phyloP scores from a whole-genome alignment of 2,113 vertebrate genomes.

The Cryptotis parvus region DNA sequence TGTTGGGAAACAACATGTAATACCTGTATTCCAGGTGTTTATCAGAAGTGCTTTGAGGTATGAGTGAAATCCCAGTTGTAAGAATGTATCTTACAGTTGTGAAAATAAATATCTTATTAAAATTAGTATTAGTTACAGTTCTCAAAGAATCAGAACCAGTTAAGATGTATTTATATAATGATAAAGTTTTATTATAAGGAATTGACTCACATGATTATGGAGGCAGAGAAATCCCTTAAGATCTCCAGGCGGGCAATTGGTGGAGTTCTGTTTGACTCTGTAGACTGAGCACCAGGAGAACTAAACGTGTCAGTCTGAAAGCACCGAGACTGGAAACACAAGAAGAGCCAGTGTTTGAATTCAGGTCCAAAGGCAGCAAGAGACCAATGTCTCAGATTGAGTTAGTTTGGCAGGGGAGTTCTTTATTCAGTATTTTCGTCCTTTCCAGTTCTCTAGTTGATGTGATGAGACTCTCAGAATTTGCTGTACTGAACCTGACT shows the following conservation, averaged over 20 bases:
- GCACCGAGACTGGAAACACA: background rate
- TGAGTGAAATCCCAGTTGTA: slow-evolving; percentile 8
- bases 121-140: slow-evolving; percentile 12
- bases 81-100: background rate
- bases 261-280: background rate
- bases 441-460: background rate
- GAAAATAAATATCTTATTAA: background rate
- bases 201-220: background rate
- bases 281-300: background rate
- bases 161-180: background rate
- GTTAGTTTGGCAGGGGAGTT: background rate
- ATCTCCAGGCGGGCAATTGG: background rate
- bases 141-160: background rate
- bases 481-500: background rate
- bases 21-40: background rate
- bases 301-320: background rate
- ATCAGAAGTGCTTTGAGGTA: background rate
- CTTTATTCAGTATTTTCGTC: background rate
- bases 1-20: background rate
- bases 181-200: background rate
- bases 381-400: background rate
- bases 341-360: background rate
- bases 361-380: background rate
- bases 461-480: background rate
- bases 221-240: background rate